Conservation (phyloP, 2,113 vertebrate genomes). For the Myotis davidii region DNA sequence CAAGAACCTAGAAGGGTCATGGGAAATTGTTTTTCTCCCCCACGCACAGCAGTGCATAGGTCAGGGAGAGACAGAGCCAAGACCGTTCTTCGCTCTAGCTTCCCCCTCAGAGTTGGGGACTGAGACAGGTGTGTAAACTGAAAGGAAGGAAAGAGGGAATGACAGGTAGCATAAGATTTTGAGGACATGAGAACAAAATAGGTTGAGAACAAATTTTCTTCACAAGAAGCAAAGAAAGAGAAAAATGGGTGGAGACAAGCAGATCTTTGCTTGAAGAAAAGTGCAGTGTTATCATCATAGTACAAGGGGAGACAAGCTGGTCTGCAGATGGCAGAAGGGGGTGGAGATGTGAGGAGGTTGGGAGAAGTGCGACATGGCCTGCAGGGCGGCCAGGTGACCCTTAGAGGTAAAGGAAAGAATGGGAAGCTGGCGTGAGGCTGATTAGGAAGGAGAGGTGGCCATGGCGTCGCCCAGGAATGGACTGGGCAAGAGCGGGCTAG, state of each 20-base stretch:
- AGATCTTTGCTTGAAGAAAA: background rate
- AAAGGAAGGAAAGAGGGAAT: background rate
- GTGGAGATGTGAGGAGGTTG: rapidly evolving
- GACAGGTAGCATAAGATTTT: background rate
- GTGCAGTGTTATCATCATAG: too few species aligned
- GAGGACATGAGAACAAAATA: background rate
- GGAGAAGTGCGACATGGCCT: too few species aligned
- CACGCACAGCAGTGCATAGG: too few species aligned
- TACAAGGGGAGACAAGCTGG: too few species aligned
- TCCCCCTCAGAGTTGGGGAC: background rate
- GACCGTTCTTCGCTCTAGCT: background rate
- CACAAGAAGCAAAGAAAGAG: too few species aligned
- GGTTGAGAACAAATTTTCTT: too few species aligned
- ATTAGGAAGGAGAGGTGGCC: background rate
- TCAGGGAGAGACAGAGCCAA: background rate
- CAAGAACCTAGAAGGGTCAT: background rate
- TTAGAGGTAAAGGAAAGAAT: background rate
- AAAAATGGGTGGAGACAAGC: background rate
- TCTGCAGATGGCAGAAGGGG: background rate
- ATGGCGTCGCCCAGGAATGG: too few species aligned
- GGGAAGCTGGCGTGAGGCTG: background rate
- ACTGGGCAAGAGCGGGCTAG: background rate
- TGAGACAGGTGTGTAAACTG: background rate
- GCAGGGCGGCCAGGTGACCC: background rate
- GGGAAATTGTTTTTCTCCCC: background rate